A percentile compares a stretch with the other conserved stretches of the same genome.
Evolutionary conservation across 2,888 invertebrate species (phyloP).

Genomic region (Caenorhabditis sulstoni): DNA sequence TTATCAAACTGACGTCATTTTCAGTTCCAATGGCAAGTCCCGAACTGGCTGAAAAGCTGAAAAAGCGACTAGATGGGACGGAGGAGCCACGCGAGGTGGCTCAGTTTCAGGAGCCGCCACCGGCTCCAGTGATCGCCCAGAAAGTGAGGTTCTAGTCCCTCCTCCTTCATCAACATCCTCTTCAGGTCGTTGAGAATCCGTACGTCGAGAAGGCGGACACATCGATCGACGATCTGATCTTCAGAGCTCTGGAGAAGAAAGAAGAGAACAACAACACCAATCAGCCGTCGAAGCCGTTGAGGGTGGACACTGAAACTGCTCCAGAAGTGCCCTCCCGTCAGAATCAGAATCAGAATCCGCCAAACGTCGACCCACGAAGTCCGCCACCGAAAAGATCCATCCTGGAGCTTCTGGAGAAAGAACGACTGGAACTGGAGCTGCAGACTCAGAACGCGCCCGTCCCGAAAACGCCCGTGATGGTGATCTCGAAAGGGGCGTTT

Average conservation of each 20-base stretch:
- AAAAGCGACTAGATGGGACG: slow-evolving; percentile 51
- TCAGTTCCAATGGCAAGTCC: slow-evolving; percentile 48
- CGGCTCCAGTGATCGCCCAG: slow-evolving; percentile 58
- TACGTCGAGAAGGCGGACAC: slow-evolving; percentile 56
- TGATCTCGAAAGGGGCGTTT: slow-evolving; percentile 47
- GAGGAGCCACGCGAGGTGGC: slow-evolving; percentile 13
- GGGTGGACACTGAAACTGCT: slow-evolving; percentile 12
- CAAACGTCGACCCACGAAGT: slow-evolving; percentile 43
- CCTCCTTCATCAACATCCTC: background rate
- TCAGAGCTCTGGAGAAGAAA: slow-evolving; percentile 62
- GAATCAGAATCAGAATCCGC: slow-evolving; percentile 14
- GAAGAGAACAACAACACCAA: slow-evolving; percentile 67
- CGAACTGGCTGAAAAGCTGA: slow-evolving; percentile 65
- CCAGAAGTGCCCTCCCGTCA: slow-evolving; percentile 35
- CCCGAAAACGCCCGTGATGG: slow-evolving; percentile 46
- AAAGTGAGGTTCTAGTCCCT: slow-evolving; percentile 19
- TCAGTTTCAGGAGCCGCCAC: slow-evolving; percentile 40
- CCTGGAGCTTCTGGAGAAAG: slow-evolving; percentile 58
- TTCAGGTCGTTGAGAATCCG: slow-evolving; percentile 64
- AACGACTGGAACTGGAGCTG: slow-evolving; percentile 29
- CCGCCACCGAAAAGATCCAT: slow-evolving; percentile 64
- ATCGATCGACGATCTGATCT: slow-evolving; percentile 70
- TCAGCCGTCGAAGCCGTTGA: slow-evolving; percentile 24
- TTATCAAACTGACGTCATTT: background rate
- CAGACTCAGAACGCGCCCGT: slow-evolving; percentile 46